phyloP scores from a whole-genome alignment of 2,888 invertebrate species.

The Trypoxylon attenuatum region DNA sequence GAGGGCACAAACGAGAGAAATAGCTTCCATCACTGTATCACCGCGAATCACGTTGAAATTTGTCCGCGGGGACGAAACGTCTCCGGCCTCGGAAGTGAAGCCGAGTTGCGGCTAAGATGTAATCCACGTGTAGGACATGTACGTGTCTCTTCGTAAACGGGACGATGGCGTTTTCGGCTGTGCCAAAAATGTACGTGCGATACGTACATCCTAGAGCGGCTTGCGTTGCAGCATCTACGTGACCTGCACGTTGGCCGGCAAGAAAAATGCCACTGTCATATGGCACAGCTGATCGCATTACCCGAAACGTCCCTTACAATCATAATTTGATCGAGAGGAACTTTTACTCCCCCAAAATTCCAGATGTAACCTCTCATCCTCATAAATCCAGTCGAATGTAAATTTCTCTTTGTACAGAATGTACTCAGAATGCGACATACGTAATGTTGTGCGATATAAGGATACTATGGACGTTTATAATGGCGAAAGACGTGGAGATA shows the following conservation, averaged over 20 bases:
- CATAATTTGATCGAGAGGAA: conserved; percentile 42
- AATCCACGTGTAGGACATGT: conserved; percentile 32
- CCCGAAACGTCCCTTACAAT: conserved; percentile 31
- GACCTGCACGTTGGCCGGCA: conserved; percentile 60
- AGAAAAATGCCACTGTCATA: conserved; percentile 57
- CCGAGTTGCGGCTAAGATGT: conserved; percentile 38
- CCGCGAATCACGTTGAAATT: conserved; percentile 47
- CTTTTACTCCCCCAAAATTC: conserved; percentile 9
- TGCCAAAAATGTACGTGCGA: conserved; percentile 55
- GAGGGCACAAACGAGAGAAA: conserved; percentile 29
- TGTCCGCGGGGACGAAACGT: conserved; percentile 15
- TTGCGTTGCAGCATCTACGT: conserved; percentile 58
- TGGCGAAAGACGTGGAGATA: no score
- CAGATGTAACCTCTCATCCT: no score
- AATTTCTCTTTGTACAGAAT: no score
- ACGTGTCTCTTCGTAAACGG: conserved; percentile 41
- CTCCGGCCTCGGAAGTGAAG: conserved; percentile 14
- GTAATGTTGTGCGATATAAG: no score
- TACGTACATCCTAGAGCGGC: conserved; percentile 36
- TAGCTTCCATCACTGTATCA: conserved; percentile 26
- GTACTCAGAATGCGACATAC: no score
- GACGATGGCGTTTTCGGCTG: conserved; percentile 23
- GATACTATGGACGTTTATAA: no score
- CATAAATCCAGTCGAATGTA: no score
- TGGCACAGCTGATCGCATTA: conserved; percentile 59